phyloP scores from a whole-genome alignment of 2,888 invertebrate genomes.

The Harpalus rufipes region DNA sequence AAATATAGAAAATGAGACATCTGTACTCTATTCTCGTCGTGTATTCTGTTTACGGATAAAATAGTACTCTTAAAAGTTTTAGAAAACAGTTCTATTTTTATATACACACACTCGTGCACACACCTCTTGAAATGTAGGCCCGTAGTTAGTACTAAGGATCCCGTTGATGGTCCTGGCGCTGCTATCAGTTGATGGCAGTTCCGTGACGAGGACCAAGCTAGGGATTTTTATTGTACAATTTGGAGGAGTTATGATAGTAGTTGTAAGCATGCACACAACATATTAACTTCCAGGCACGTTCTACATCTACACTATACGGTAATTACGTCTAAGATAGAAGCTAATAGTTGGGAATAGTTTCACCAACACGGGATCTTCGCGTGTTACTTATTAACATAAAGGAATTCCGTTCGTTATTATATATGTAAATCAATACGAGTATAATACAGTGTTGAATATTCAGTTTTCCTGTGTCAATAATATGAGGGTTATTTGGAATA shows the following conservation, averaged over 20 bases:
- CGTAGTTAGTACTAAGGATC: neutral
- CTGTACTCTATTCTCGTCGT: too few species aligned
- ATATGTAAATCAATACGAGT: neutral
- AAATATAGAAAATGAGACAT: too few species aligned
- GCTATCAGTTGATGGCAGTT: constrained; percentile 2
- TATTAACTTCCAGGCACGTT: constrained; percentile 5
- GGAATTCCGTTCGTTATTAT: neutral
- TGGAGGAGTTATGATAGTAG: constrained; percentile 18
- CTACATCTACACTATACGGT: neutral
- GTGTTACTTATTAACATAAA: neutral
- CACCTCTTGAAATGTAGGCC: neutral
- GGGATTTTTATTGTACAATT: neutral
- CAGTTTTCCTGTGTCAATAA: too few species aligned
- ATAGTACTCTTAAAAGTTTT: too few species aligned
- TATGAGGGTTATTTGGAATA: too few species aligned
- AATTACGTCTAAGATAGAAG: constrained; percentile 24
- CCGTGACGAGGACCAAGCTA: neutral
- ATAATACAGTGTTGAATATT: too few species aligned
- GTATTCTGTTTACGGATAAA: too few species aligned
- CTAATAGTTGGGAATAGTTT: constrained; percentile 10
- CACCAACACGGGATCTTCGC: neutral
- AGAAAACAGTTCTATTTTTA: too few species aligned
- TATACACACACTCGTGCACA: too few species aligned
- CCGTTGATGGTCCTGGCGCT: constrained; percentile 7
- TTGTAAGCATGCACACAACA: constrained; percentile 9